phyloP scores from a whole-genome alignment of 1,140 invertebrate species.

The Ooceraea biroi region DNA sequence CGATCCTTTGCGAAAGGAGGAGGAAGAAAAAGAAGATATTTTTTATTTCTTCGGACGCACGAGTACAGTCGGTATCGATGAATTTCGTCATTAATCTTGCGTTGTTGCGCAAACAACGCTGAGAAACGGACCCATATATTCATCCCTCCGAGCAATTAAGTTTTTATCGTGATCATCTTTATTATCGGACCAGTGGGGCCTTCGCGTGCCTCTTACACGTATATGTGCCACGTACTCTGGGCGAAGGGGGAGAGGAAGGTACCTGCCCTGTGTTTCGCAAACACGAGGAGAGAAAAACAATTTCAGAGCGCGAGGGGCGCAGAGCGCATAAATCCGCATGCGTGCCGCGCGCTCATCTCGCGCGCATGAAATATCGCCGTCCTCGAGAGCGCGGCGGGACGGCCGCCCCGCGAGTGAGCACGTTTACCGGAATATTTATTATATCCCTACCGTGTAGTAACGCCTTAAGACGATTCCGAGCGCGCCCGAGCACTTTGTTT shows the following conservation, averaged over 20 bases:
- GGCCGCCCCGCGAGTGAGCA: not conserved
- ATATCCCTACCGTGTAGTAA: not conserved
- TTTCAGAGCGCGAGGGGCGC: not conserved
- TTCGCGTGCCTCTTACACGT: not conserved
- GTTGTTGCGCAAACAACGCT: not conserved
- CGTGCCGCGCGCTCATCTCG: conserved; percentile 49
- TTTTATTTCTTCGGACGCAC: not conserved
- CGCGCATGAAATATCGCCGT: conserved; percentile 54
- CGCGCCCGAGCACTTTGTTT: conserved; percentile 18
- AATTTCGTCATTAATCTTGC: conserved; percentile 14
- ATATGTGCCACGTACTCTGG: not conserved
- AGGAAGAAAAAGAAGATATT: no score
- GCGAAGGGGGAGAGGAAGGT: no score
- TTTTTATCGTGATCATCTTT: conserved; percentile 56
- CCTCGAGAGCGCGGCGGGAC: conserved; percentile 30
- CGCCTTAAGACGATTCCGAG: conserved; percentile 19
- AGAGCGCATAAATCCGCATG: conserved; percentile 41
- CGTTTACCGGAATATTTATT: conserved; percentile 47
- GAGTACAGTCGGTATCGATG: not conserved
- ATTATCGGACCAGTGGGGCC: not conserved
- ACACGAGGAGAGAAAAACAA: conserved; percentile 36
- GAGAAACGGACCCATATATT: conserved; percentile 4
- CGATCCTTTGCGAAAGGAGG: not conserved
- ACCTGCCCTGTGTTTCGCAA: not conserved
- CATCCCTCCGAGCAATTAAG: conserved; percentile 29